Evolutionary conservation across 2,113 vertebrate species (phyloP), one percentile per base, ranked within the genome.

Genomic region (Taxidea taxus): DNA sequence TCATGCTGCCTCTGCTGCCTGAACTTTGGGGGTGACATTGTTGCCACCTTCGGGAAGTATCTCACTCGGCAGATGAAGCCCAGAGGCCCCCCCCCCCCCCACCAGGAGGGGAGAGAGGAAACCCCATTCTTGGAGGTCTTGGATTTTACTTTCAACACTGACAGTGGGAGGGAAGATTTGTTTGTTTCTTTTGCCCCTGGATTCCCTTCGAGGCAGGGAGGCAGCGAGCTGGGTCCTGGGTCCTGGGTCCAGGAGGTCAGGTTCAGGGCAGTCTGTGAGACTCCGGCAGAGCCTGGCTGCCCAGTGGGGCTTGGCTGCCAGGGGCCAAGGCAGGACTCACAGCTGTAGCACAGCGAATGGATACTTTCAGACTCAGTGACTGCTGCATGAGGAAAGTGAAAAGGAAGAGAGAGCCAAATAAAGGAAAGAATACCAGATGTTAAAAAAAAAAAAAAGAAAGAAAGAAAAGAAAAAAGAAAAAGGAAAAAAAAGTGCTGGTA

Each of bases 391-490:
- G 97, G 98, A 97, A 95, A 98, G 97, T 31, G 51, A 94, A 97
- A 97, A 98, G 82, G 84, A 88, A 91, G 97, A 1, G 83, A 88
- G 94, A 98, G 97, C 97, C 98, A 98, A 97, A 97, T 94, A 39
- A 95, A 95, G 94, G 98, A 98, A 98, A 84, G 98, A 97, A 97
- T 96, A 98, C 96, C 98, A 98, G 98, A 98, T 98, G 98, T 98
- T 98, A 98, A 29, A 72, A n/a, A 60, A 37, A 70, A 37, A 27
- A 23, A 4, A 16, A 4, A 60, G 16, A 54, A 31, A 21, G 20
- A 6, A 13, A 4, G 2, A 23, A 29, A 34, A 42, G 6, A 39
- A 42, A 12, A 56, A 25, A 4, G 13, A 31, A 62, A 23, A 64
- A 27, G 94, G 90, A 97, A 68, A 34, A 96, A 94, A 97, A 97